Evolutionary conservation across 2,113 vertebrate genomes (phyloP).

Genomic region (Mobula birostris): DNA sequence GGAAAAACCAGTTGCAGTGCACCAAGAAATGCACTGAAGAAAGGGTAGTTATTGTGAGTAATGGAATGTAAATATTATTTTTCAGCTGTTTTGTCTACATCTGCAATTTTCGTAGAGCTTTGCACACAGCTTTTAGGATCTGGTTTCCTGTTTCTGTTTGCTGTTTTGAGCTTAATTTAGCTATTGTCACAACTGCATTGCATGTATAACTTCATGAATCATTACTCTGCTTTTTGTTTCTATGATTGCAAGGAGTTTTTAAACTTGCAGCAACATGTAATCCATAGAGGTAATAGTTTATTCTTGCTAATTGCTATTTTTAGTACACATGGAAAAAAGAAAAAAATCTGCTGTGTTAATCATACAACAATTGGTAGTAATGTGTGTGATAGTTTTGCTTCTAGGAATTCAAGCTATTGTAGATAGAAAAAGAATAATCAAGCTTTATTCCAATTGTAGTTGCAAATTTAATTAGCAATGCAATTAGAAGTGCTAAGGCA

Average conservation of each 20-base stretch:
- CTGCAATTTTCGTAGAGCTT: too few relatives aligned
- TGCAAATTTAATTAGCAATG: background rate
- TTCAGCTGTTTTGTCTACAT: too few relatives aligned
- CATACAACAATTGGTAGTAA: background rate
- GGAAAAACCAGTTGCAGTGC: too few relatives aligned
- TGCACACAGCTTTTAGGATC: background rate
- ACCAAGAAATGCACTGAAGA: too few relatives aligned
- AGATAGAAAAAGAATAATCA: too few relatives aligned
- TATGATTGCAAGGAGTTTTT: conserved; percentile 20
- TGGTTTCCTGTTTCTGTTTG: background rate
- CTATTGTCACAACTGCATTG: background rate
- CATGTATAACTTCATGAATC: background rate
- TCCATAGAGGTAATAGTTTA: conserved; percentile 13
- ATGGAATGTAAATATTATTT: too few relatives aligned
- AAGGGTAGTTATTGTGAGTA: too few relatives aligned
- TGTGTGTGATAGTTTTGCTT: background rate
- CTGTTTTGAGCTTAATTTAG: background rate
- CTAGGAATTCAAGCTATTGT: background rate
- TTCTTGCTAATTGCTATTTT: background rate
- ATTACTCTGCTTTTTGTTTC: background rate
- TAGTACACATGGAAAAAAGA: background rate
- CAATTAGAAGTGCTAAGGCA: conserved; percentile 1
- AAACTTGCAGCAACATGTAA: background rate
- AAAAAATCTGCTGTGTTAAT: background rate
- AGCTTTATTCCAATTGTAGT: background rate